These are phyloP conservation scores for Bembecia ichneumoniformis DNA, from an alignment of 2,888 invertebrate species.

Conservation along the genomic window DNA sequence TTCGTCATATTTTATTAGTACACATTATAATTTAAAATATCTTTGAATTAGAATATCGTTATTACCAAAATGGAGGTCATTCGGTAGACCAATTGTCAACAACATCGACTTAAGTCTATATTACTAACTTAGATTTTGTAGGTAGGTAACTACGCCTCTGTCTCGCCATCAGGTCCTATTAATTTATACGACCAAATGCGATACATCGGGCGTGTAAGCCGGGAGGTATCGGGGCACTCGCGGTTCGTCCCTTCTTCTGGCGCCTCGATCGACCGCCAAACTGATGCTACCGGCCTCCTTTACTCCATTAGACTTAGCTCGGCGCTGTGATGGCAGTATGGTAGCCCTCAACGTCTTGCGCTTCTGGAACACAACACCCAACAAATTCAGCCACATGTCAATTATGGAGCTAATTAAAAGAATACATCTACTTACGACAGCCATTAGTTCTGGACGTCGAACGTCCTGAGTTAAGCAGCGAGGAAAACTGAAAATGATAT, in stretches of 20 bases:
- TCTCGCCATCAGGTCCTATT: too few relatives aligned
- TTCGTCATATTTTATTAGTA: too few relatives aligned
- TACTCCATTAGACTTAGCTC: constrained; percentile 84
- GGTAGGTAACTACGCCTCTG: too few relatives aligned
- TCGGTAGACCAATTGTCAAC: too few relatives aligned
- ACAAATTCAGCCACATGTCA: not conserved
- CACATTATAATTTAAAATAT: too few relatives aligned
- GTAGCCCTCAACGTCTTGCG: constrained; percentile 88
- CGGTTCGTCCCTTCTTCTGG: constrained; percentile 74
- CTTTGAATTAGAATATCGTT: too few relatives aligned
- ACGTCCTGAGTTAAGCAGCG: constrained; percentile 28
- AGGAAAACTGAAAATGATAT: not conserved
- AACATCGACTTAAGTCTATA: too few relatives aligned
- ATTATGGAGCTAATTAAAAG: constrained; percentile 6
- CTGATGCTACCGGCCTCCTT: constrained; percentile 86
- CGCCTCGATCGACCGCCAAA: constrained; percentile 80
- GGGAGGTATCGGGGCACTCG: constrained; percentile 80
- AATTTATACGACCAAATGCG: constrained; percentile 80
- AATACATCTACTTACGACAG: constrained; percentile 51
- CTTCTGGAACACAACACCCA: constrained; percentile 76
- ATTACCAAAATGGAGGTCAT: too few relatives aligned
- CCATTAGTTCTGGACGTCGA: constrained; percentile 28
- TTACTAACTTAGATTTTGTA: too few relatives aligned
- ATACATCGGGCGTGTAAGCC: constrained; percentile 85
- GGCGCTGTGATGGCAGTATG: constrained; percentile 81